Percentiles rank a stretch among this genome's conserved stretches.
These are phyloP conservation scores for Poeciliopsis presidionis DNA, from an alignment of 2,797 vertebrate genomes.

Conservation along the genomic window DNA sequence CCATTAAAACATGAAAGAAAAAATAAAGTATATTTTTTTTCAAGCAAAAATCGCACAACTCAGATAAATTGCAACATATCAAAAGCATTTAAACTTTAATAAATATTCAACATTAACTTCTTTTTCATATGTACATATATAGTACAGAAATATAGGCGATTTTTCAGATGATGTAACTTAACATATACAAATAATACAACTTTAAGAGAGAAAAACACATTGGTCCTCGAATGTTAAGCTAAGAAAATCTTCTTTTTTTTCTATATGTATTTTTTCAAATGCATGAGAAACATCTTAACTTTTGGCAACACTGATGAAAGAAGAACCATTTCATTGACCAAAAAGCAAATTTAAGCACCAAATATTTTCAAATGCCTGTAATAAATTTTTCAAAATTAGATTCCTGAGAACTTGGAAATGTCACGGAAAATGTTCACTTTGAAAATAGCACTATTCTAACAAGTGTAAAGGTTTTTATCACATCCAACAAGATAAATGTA, in stretches of 20 bases:
- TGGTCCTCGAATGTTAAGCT: conserved; percentile 75
- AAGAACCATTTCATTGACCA: conserved; percentile 39
- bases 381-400: conserved; percentile 22
- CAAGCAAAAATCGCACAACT: conserved; percentile 51
- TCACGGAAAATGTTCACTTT: conserved; percentile 23
- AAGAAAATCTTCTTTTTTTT: conserved; percentile 55
- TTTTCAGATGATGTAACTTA: conserved; percentile 76
- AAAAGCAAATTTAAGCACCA: conserved; percentile 40
- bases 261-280: conserved; percentile 52
- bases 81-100: conserved; percentile 90
- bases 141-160: conserved; percentile 80
- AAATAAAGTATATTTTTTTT: no score
- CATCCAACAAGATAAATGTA: not conserved
- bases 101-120: conserved; percentile 94
- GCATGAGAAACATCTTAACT: conserved; percentile 49
- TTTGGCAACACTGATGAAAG: conserved; percentile 40
- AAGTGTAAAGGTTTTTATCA: conserved; percentile 32
- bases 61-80: conserved; percentile 85
- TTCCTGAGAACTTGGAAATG: conserved; percentile 59
- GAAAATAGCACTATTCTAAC: conserved; percentile 28
- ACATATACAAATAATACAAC: conserved; percentile 74
- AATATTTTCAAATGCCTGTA: conserved; percentile 32
- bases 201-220: conserved; percentile 61
- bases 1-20: not conserved
- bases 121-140: conserved; percentile 92